phyloP scores from a whole-genome alignment of 2,113 vertebrate genomes.

The Salvelinus sp. region DNA sequence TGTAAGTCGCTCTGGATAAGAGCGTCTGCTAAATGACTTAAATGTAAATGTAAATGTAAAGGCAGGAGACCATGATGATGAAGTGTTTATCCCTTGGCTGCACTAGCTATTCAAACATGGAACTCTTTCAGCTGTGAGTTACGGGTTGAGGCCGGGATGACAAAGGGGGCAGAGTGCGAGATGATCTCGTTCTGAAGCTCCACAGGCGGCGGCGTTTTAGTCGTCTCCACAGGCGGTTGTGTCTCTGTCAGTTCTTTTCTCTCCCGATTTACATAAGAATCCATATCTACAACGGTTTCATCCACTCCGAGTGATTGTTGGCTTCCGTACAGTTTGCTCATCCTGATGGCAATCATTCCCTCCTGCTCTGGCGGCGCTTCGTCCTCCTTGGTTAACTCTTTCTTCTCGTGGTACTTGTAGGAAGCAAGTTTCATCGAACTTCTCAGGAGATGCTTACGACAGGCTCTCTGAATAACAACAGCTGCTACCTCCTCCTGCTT shows the following conservation, averaged over 20 bases:
- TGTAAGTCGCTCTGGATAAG: too few relatives aligned
- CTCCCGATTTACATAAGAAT: neutral
- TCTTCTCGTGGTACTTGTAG: conserved; percentile 74
- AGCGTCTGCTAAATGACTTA: too few relatives aligned
- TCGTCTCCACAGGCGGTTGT: neutral
- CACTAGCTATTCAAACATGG: conserved; percentile 38
- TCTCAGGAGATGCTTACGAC: conserved; percentile 77
- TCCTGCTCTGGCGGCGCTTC: conserved; percentile 70
- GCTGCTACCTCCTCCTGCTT: conserved; percentile 85
- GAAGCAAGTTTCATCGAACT: conserved; percentile 77
- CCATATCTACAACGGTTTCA: neutral
- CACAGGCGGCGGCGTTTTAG: neutral
- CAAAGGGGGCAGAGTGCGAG: conserved; percentile 29
- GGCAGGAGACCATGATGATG: too few relatives aligned
- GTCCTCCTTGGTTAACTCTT: neutral
- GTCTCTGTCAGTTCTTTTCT: neutral
- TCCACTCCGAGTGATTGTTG: too few relatives aligned
- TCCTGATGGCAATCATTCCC: conserved; percentile 74
- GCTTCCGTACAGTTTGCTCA: conserved; percentile 71
- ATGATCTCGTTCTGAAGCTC: conserved; percentile 42
- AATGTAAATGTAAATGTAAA: too few relatives aligned
- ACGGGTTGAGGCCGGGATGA: conserved; percentile 12
- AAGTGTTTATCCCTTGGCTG: too few relatives aligned
- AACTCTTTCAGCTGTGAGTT: conserved; percentile 71
- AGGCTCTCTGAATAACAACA: conserved; percentile 83